These are phyloP conservation scores for Hylaeus anthracinus DNA, from an alignment of 1,140 invertebrate genomes.

Conservation along the genomic window DNA sequence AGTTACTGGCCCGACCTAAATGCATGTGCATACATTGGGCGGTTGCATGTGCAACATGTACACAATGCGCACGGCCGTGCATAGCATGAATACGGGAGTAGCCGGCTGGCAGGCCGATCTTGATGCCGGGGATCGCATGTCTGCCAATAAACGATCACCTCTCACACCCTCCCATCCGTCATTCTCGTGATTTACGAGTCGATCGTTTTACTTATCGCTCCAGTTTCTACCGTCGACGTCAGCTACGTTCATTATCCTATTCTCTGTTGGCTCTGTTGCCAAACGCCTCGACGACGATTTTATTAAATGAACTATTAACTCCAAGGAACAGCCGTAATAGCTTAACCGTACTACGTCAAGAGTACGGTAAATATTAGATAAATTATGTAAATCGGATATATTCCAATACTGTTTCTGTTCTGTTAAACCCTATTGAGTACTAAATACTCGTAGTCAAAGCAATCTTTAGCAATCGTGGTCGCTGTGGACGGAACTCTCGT, in stretches of 20 bases:
- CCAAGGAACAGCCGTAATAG: too few species aligned
- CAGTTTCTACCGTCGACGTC: not conserved
- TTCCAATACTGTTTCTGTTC: too few species aligned
- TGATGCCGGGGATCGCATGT: constrained; percentile 28
- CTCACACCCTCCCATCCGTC: constrained; percentile 9
- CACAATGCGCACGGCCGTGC: constrained; percentile 37
- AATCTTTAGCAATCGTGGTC: too few species aligned
- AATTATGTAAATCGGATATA: too few species aligned
- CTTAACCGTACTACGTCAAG: too few species aligned
- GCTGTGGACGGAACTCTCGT: too few species aligned
- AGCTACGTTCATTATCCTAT: constrained; percentile 8
- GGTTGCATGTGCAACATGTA: constrained; percentile 32
- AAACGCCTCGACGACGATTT: not conserved
- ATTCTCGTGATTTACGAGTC: constrained; percentile 37
- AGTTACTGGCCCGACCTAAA: constrained; percentile 42
- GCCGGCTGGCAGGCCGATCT: constrained; percentile 18
- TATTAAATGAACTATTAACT: too few species aligned
- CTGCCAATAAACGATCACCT: constrained; percentile 47
- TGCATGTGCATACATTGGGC: constrained; percentile 41
- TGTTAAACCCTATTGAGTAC: too few species aligned
- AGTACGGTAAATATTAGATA: too few species aligned
- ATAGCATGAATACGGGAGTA: constrained; percentile 41
- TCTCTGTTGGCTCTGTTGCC: too few species aligned
- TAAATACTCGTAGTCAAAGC: too few species aligned
- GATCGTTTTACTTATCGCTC: constrained; percentile 29